Percentiles rank a stretch among this genome's conserved stretches.
phyloP scores from a whole-genome alignment of 1,140 invertebrate genomes.

The Cyclina sinensis region DNA sequence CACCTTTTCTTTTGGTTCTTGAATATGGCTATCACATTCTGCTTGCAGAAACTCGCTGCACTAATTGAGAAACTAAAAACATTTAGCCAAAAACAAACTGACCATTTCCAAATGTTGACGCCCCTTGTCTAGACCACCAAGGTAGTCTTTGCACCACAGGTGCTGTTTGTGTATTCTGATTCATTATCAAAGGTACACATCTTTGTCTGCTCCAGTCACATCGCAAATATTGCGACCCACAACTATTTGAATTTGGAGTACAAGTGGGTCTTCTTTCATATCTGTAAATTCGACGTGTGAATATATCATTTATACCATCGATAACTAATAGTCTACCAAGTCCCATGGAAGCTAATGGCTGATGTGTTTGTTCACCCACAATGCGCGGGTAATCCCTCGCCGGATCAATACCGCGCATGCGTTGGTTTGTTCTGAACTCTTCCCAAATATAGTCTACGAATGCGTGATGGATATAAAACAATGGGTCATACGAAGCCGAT shows the following conservation, averaged over 20 bases:
- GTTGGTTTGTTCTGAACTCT: slow-evolving; percentile 76
- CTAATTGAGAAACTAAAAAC: not conserved
- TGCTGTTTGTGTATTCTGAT: slow-evolving; percentile 36
- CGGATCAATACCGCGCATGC: slow-evolving; percentile 75
- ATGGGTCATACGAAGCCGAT: slow-evolving; percentile 75
- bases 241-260: slow-evolving; percentile 69
- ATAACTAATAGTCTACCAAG: slow-evolving; percentile 75
- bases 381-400: slow-evolving; percentile 75
- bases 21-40: not conserved
- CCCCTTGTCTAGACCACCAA: slow-evolving; percentile 57
- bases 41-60: not conserved
- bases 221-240: slow-evolving; percentile 74
- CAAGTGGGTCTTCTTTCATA: slow-evolving; percentile 73
- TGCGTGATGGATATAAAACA: slow-evolving; percentile 76
- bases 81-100: slow-evolving; percentile 63
- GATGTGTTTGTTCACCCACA: slow-evolving; percentile 72
- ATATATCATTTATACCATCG: slow-evolving; percentile 77
- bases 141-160: slow-evolving; percentile 52
- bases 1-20: not conserved
- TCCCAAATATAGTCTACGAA: slow-evolving; percentile 78
- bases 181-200: slow-evolving; percentile 76
- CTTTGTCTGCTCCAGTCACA: slow-evolving; percentile 72
- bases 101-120: not conserved
- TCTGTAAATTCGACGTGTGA: slow-evolving; percentile 73
- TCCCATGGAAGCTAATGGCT: slow-evolving; percentile 74